Evolutionary conservation across 2,888 invertebrate species (phyloP), one percentile per base, ranked within the genome.

Genomic region (Psococerastis gibbosa): DNA sequence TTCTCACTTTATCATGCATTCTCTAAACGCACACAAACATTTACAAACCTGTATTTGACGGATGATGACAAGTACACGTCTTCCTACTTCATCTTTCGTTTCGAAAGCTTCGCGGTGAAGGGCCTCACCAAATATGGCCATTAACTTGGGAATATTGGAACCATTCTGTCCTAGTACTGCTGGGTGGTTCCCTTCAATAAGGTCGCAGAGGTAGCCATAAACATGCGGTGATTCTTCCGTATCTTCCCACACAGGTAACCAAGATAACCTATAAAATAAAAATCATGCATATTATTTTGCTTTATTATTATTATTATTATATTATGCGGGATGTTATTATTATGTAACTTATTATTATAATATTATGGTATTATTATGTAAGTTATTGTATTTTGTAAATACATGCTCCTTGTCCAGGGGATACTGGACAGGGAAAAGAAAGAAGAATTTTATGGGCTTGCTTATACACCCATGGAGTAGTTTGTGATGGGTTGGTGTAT

Each of bases 181-280:
- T 16, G 85, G 78, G 66, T 95, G 83, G 57, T 92, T 91, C 53
- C 75, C 71, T 62, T 92, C 89, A 49, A 94, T 81, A 52, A 97
- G 71, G 67, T 95, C 94, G 66, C 94, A 94, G 51, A 99, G 68
- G 62, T 94, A 87, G 46, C 82, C 83, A 62, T 95, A 99, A 49
- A 98, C 84, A 59, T 92, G 87, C 18, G 85, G 84, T 41, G 94
- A 85, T 65, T 98, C 98, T 53, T 95, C 97, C 11, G 77, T 73
- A 63, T 99, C 98, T 59, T 95, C 95, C 52, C 83, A 78, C 31
- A 95, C 89, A 6, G 98, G 98, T 56, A 98, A 68, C 95, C 97
- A 97, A 45, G 77, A 74, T 54, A 94, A 63, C 79, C 78, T 78
- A 52, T 2, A 43, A 47, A 46, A 45, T 45, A 32, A 41, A 48